These are phyloP conservation scores for Sarcophaga rosellei DNA, from an alignment of 2,888 invertebrate genomes.

Conservation along the genomic window DNA sequence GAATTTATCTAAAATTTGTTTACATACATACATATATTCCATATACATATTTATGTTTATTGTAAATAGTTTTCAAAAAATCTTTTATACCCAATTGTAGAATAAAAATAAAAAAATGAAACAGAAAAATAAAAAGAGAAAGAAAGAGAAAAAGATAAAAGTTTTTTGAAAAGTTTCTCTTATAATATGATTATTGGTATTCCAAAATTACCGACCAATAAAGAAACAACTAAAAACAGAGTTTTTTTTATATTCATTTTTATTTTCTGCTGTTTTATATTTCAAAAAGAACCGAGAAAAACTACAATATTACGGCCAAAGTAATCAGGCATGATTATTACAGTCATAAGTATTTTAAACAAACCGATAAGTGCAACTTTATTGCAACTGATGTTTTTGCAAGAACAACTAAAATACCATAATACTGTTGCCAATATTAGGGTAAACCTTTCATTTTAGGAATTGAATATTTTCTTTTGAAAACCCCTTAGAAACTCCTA, in stretches of 20 bases:
- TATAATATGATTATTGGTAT: constrained; percentile 18
- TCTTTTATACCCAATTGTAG: neutral
- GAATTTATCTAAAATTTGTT: constrained; percentile 18
- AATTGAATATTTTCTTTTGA: no score
- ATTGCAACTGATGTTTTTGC: constrained; percentile 34
- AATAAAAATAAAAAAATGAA: neutral
- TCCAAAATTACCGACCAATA: neutral
- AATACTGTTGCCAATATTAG: constrained; percentile 15
- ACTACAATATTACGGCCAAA: constrained; percentile 20
- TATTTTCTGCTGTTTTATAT: neutral
- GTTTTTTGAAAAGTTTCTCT: neutral
- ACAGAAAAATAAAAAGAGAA: neutral
- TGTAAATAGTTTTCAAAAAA: constrained; percentile 20
- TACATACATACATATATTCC: neutral
- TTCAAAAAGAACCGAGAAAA: neutral
- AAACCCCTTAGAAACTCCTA: no score
- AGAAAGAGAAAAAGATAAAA: neutral
- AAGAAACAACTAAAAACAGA: constrained; percentile 3
- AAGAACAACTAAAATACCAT: constrained; percentile 10
- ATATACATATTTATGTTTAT: no score
- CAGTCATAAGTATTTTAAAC: constrained; percentile 52
- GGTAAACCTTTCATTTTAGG: neutral
- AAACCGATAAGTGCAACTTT: constrained; percentile 41
- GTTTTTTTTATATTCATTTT: neutral
- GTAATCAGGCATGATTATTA: constrained; percentile 58